Percentiles rank a stretch among this genome's conserved stretches.
These are phyloP conservation scores for Heliconius cydno DNA, from an alignment of 2,888 invertebrate genomes.

Conservation along the genomic window DNA sequence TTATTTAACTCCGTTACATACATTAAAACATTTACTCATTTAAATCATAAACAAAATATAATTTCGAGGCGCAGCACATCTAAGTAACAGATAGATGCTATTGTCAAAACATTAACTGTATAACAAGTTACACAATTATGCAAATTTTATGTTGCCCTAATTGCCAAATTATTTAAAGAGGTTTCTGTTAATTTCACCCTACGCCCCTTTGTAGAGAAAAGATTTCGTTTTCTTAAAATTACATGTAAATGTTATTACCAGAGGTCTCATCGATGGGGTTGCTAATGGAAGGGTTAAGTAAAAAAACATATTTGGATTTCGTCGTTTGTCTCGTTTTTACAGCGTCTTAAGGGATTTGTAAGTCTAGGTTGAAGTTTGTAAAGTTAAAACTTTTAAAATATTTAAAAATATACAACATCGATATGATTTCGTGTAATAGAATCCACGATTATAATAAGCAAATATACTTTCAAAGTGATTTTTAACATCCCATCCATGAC, in stretches of 20 bases:
- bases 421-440: no score
- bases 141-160: constrained; percentile 82
- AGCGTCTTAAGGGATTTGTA: neutral
- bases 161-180: constrained; percentile 83
- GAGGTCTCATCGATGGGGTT: constrained; percentile 67
- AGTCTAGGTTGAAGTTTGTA: neutral
- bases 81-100: constrained; percentile 60
- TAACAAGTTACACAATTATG: constrained; percentile 79
- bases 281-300: constrained; percentile 57
- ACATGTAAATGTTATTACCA: constrained; percentile 75
- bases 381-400: no score
- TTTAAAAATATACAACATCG: no score
- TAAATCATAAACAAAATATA: constrained; percentile 25
- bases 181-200: constrained; percentile 74
- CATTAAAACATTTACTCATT: neutral
- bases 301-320: constrained; percentile 56
- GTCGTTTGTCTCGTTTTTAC: constrained; percentile 28
- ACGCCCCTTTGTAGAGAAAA: constrained; percentile 56
- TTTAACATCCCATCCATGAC: no score
- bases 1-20: neutral
- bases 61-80: constrained; percentile 31
- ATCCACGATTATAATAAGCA: neutral
- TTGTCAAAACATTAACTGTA: constrained; percentile 78
- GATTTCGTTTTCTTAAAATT: constrained; percentile 69
- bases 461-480: neutral